These are phyloP conservation scores for Ptychoptera albimana DNA, from an alignment of 2,888 invertebrate species.

Conservation along the genomic window DNA sequence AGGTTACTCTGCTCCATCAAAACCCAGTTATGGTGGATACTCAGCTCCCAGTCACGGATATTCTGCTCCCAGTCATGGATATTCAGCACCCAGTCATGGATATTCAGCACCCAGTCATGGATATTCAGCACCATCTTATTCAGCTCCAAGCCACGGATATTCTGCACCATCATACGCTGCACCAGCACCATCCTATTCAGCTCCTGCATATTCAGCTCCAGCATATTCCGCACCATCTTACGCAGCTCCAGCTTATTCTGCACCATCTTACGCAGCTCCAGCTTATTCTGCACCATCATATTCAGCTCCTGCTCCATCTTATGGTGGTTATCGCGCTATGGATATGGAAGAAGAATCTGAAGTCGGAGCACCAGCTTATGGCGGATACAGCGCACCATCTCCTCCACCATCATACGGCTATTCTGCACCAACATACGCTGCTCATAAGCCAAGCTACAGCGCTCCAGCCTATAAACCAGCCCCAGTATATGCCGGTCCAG, in stretches of 20 bases:
- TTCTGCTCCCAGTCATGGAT: not conserved
- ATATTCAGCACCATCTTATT: not conserved
- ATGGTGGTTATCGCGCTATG: not conserved
- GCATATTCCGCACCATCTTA: not conserved
- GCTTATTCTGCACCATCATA: not conserved
- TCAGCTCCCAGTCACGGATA: not conserved
- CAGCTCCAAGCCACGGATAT: not conserved
- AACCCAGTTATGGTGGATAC: not conserved
- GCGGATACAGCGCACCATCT: not conserved
- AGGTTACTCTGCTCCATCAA: not conserved
- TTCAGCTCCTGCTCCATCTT: not conserved
- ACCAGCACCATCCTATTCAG: not conserved
- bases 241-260: not conserved
- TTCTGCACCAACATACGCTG: not conserved
- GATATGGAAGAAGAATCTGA: not conserved
- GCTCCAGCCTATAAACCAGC: not conserved
- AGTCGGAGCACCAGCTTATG: not conserved
- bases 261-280: not conserved
- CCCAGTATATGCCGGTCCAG: conserved; percentile 5
- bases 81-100: not conserved
- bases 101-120: not conserved
- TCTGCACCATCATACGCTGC: not conserved
- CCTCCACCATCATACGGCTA: not conserved
- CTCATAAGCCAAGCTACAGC: not conserved
- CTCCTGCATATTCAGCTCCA: not conserved